phyloP scores from a whole-genome alignment of 2,113 vertebrate species.

The Cyanoramphus novaezelandiae region DNA sequence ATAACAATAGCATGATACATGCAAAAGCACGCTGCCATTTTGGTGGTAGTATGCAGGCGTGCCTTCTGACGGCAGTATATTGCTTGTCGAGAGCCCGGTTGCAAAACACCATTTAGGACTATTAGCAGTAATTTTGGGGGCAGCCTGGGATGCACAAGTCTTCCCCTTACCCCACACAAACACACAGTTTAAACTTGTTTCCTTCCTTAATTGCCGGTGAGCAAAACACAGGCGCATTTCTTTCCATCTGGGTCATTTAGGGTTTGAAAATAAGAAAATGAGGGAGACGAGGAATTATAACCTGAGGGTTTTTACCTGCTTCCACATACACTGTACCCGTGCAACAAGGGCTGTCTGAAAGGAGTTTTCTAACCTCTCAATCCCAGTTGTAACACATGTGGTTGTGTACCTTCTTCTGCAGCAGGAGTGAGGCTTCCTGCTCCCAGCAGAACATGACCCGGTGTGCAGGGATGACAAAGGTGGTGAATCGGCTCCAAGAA shows the following conservation, averaged over 20 bases:
- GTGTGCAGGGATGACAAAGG: background rate
- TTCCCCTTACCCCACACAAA: background rate
- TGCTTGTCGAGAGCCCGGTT: background rate
- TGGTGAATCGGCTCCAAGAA: background rate
- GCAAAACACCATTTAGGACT: background rate
- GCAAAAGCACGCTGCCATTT: background rate
- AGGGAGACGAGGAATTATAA: background rate
- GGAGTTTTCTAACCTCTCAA: background rate
- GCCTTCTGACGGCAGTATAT: background rate
- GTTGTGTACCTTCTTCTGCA: background rate
- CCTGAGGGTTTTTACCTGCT: background rate
- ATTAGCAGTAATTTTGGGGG: background rate
- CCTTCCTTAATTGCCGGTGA: background rate
- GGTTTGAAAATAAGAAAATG: background rate
- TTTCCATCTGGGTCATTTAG: background rate
- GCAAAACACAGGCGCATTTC: background rate
- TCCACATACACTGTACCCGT: background rate
- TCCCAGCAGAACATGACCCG: fast-evolving
- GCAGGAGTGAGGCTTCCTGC: background rate
- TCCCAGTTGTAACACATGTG: background rate
- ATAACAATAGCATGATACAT: conserved; percentile 10
- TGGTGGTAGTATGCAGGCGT: background rate
- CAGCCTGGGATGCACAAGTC: background rate
- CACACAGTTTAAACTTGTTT: background rate
- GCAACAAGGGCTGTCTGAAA: background rate